phyloP scores from a whole-genome alignment of 2,113 vertebrate species.

The Heterotis niloticus region DNA sequence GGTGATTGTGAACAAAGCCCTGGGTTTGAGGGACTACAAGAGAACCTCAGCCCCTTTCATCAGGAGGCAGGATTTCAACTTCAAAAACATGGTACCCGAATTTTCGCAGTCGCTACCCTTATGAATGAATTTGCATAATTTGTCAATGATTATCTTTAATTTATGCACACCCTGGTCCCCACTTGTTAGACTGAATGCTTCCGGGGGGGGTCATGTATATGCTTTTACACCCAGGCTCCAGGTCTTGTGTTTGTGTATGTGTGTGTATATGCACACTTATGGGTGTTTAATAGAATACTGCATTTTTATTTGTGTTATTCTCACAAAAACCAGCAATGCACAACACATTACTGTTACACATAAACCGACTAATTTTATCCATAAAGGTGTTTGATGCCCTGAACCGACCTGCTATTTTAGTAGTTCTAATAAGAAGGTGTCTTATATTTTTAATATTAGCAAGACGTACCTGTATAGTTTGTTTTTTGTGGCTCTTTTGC shows the following conservation, averaged over 20 bases:
- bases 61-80: slow-evolving; percentile 36
- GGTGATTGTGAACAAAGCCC: no score
- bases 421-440: not conserved
- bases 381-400: not conserved
- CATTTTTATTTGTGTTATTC: not conserved
- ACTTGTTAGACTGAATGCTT: slow-evolving; percentile 63
- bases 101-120: slow-evolving; percentile 44
- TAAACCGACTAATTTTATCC: not conserved
- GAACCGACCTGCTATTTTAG: not conserved
- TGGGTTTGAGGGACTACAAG: not conserved
- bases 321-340: not conserved
- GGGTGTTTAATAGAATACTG: not conserved
- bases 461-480: not conserved
- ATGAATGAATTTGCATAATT: slow-evolving; percentile 70
- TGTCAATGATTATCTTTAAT: slow-evolving; percentile 68
- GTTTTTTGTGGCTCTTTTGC: not conserved
- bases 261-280: slow-evolving; percentile 5
- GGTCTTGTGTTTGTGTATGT: slow-evolving; percentile 11
- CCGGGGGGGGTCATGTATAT: slow-evolving; percentile 51
- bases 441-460: not conserved
- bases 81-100: slow-evolving; percentile 42
- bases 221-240: slow-evolving; percentile 44
- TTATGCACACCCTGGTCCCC: slow-evolving; percentile 64
- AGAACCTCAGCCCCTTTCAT: slow-evolving; percentile 1
- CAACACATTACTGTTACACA: not conserved